Evolutionary conservation across 2,113 vertebrate species (phyloP).

Genomic region (Tautogolabrus adspersus): DNA sequence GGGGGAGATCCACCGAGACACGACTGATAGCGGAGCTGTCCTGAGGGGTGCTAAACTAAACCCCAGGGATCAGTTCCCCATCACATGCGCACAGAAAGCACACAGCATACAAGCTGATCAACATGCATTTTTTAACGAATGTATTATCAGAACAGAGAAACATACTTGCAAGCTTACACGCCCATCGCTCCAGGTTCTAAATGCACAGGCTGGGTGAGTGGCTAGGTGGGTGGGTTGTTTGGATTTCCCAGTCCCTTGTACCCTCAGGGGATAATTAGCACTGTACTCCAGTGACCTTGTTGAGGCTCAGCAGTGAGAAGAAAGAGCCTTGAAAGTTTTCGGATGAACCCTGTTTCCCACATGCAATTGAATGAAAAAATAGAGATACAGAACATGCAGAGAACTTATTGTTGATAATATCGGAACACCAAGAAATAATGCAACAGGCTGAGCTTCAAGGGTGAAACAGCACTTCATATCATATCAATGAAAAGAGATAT

Average conservation of each 20-base stretch:
- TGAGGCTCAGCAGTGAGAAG: slow-evolving; percentile 5
- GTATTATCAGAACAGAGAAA: slow-evolving; percentile 6
- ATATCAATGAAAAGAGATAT: slow-evolving; percentile 1
- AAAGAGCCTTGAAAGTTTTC: slow-evolving; percentile 43
- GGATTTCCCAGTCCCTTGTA: slow-evolving; percentile 25
- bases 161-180: slow-evolving; percentile 4
- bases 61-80: slow-evolving; percentile 26
- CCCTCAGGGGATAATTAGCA: slow-evolving; percentile 74
- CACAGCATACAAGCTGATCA: background rate
- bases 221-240: background rate
- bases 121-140: background rate
- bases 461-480: background rate
- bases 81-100: slow-evolving; percentile 1
- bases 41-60: slow-evolving; percentile 40
- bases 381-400: background rate
- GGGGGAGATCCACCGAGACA: slow-evolving; percentile 48
- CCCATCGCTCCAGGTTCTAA: slow-evolving; percentile 17
- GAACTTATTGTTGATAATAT: slow-evolving; percentile 20
- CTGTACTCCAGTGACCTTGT: slow-evolving; percentile 64
- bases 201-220: slow-evolving; percentile 23
- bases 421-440: background rate
- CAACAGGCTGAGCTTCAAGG: background rate
- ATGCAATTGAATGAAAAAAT: background rate
- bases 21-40: slow-evolving; percentile 25
- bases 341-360: background rate